Conservation (phyloP, 1,140 invertebrate species). For the Himalopsyche phryganea region DNA sequence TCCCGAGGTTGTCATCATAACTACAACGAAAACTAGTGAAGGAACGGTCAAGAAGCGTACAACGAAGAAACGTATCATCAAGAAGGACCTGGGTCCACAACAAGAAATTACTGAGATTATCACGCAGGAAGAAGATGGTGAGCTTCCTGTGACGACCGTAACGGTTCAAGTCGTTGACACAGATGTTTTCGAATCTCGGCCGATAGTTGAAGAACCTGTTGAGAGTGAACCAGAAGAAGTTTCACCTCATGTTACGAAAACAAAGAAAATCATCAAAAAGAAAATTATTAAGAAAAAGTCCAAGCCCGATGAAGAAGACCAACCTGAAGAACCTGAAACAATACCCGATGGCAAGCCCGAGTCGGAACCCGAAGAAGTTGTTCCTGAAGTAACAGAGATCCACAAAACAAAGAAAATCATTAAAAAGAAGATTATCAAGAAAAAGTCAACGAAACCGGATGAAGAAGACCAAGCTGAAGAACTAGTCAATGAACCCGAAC, state of each 20-base stretch:
- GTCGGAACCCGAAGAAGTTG: not conserved
- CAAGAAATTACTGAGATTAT: slow-evolving; percentile 41
- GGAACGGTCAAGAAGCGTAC: slow-evolving; percentile 35
- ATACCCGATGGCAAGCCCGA: slow-evolving; percentile 33
- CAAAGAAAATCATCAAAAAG: too few species aligned
- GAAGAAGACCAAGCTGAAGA: not conserved
- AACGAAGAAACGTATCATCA: slow-evolving; percentile 30
- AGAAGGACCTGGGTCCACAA: slow-evolving; percentile 32
- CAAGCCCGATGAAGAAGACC: too few species aligned
- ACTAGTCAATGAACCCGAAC: not conserved
- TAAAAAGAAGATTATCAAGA: slow-evolving; percentile 27
- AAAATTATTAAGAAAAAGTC: too few species aligned
- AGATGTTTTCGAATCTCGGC: slow-evolving; percentile 3
- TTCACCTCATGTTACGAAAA: not conserved
- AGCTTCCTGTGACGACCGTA: slow-evolving; percentile 37
- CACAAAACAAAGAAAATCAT: not conserved
- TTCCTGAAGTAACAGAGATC: not conserved
- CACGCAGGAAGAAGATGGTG: slow-evolving; percentile 42
- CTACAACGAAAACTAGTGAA: slow-evolving; percentile 40
- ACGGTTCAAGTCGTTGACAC: slow-evolving; percentile 4
- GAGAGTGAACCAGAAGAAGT: slow-evolving; percentile 11
- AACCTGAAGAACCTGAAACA: not conserved
- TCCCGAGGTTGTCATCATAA: slow-evolving; percentile 35
- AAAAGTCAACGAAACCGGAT: slow-evolving; percentile 17
- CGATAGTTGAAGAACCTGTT: not conserved